A percentile compares a stretch with the other conserved stretches of the same genome.
phyloP scores from a whole-genome alignment of 2,888 invertebrate genomes.

The Augochlorella aurata region DNA sequence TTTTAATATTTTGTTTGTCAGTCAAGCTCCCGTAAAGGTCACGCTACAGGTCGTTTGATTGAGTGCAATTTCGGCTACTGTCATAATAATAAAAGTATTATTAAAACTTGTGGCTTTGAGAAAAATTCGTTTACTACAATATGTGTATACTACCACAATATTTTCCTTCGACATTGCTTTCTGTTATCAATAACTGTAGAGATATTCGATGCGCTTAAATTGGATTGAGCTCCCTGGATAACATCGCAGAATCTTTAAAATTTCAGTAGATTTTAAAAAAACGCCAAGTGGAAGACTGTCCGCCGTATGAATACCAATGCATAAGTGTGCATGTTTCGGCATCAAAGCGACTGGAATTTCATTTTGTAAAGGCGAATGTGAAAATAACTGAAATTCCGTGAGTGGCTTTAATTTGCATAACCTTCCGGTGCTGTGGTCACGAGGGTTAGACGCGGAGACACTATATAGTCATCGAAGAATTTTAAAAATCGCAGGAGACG shows the following conservation, averaged over 20 bases:
- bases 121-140: no score
- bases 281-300: slow-evolving; percentile 17
- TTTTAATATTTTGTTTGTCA: no score
- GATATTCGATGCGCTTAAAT: neutral
- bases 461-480: slow-evolving; percentile 16
- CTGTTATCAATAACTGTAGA: no score
- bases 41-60: no score
- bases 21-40: no score
- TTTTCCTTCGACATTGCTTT: no score
- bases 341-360: slow-evolving; percentile 66
- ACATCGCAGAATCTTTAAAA: neutral
- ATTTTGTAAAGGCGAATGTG: slow-evolving; percentile 63
- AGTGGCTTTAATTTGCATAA: slow-evolving; percentile 70
- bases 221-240: neutral
- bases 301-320: slow-evolving; percentile 17
- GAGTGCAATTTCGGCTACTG: no score
- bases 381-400: slow-evolving; percentile 70
- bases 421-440: slow-evolving; percentile 54
- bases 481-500: neutral
- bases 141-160: no score
- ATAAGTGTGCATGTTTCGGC: slow-evolving; percentile 47
- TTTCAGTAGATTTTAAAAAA: neutral
- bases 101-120: no score
- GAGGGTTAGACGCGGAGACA: slow-evolving; percentile 27
- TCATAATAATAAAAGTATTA: no score